Evolutionary conservation across 2,797 vertebrate species (phyloP), one percentile per base, ranked within the genome.

Genomic region (Sebastiscus tertius): DNA sequence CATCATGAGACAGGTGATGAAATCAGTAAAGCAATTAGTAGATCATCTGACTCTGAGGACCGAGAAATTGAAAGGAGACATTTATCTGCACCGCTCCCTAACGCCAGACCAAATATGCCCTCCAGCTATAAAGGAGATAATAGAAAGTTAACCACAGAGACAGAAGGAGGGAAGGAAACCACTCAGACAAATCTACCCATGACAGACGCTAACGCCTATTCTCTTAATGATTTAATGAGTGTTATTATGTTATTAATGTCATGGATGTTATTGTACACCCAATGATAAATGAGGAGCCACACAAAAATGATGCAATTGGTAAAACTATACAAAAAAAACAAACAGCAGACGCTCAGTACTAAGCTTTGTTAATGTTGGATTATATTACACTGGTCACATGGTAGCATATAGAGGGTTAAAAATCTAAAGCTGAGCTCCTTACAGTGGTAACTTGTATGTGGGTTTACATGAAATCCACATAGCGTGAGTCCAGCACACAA

Each of bases 1-100:
- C 20, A 79, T 84, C 81, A 82, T 4, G 56, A 86, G 82, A 80
- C 63, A 74, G 27, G 72, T 42, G 62, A 85, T 83, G 31, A 29
- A 55, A 64, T 78, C 55, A 74, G 60, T 36, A 33, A 67, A 74
- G 54, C 42, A 80, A 58, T 75, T 79, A 65, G 24, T 9, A 31
- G 16, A 65, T 1, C 72, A 75, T 56, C 67, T 65, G 62, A 85
- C 33, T 61, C 55, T 80, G 12, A 36, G n/a, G 29, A 59, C 29
- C 3, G 27, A 76, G 29, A 72, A 67, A 31, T 5, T 59, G 13
- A 42, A 55, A 20, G 26, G 54, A 27, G 31, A 34, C 16, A 74
- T 64, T 49, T 12, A 72, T 58, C 29, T 49, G 29, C 29, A 64
- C 52, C 24, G 56, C 39, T 56, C 20, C 24, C 22, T 26, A 46